Evolutionary conservation across 2,888 invertebrate genomes (phyloP).

Genomic region (Cremastinae sp.): DNA sequence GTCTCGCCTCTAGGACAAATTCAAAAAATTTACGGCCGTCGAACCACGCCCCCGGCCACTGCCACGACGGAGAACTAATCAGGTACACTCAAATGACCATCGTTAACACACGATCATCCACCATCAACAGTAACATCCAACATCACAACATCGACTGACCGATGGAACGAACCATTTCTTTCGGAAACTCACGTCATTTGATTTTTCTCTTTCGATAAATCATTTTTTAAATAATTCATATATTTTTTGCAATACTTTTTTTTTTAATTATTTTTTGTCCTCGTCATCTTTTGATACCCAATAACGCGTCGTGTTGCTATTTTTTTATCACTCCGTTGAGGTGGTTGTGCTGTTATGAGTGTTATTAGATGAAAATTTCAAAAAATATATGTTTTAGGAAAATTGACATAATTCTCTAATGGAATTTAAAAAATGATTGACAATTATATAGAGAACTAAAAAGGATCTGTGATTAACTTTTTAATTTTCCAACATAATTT

Average conservation of each 20-base stretch:
- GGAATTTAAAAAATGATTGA: no score
- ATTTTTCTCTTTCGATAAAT: constrained; percentile 8
- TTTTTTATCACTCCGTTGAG: no score
- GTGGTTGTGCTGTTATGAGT: no score
- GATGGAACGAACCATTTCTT: constrained; percentile 52
- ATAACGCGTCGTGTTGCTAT: no score
- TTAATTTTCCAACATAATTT: no score
- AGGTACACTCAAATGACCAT: constrained; percentile 73
- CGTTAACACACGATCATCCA: constrained; percentile 54
- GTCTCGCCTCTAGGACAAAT: constrained; percentile 71
- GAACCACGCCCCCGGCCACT: constrained; percentile 71
- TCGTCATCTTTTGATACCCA: no score
- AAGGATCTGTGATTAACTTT: no score
- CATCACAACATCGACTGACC: constrained; percentile 47
- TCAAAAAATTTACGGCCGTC: constrained; percentile 70
- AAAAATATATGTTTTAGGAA: no score
- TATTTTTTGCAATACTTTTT: not conserved
- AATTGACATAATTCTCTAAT: no score
- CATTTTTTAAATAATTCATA: constrained; percentile 4
- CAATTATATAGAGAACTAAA: no score
- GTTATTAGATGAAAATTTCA: no score
- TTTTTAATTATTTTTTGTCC: no score
- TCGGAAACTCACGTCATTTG: constrained; percentile 57
- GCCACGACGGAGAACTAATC: constrained; percentile 72
- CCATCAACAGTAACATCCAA: constrained; percentile 49